Evolutionary conservation across 2,797 vertebrate species (phyloP).

Genomic region (Fratercula arctica): DNA sequence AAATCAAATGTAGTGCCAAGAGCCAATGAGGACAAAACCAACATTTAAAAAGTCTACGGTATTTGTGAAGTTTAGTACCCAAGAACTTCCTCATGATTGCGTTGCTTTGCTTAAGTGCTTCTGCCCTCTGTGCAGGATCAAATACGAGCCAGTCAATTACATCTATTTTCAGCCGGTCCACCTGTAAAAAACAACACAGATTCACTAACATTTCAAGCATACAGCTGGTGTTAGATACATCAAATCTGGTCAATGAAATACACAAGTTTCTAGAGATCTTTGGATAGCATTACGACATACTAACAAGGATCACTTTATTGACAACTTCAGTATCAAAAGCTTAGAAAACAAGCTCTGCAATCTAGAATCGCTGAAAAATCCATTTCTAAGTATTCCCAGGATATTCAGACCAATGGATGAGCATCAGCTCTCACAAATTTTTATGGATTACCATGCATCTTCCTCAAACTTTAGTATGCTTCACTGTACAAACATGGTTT

Average conservation of each 20-base stretch:
- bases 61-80: constrained; percentile 76
- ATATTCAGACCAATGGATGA: not conserved
- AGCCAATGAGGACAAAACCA: not conserved
- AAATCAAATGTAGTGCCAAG: not conserved
- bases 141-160: constrained; percentile 97
- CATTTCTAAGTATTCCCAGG: not conserved
- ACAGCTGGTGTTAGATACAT: not conserved
- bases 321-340: not conserved
- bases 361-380: not conserved
- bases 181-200: constrained; percentile 74
- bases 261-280: not conserved
- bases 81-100: constrained; percentile 98
- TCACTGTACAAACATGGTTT: not conserved
- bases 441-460: not conserved
- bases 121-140: constrained; percentile 90
- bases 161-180: constrained; percentile 91
- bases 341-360: not conserved
- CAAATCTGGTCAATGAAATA: not conserved
- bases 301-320: not conserved
- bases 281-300: not conserved
- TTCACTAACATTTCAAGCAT: not conserved
- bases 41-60: not conserved
- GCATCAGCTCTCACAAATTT: not conserved
- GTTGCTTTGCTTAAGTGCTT: constrained; percentile 96
- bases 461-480: not conserved